Evolutionary conservation across 2,797 vertebrate genomes (phyloP).

Genomic region (Simalia tracyae): DNA sequence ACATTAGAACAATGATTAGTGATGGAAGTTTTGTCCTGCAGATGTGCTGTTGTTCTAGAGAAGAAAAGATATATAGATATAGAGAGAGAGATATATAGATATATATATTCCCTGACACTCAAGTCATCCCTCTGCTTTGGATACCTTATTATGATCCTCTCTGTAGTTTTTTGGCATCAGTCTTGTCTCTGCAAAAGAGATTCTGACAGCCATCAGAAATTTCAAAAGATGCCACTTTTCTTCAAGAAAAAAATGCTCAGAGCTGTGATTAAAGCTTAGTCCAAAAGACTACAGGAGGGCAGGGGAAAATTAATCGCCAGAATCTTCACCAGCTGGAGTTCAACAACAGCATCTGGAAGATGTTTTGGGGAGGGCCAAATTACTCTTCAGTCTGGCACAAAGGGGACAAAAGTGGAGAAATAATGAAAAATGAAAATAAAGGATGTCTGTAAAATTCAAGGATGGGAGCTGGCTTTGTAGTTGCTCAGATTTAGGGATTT

Average conservation of each 20-base stretch:
- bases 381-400: not conserved
- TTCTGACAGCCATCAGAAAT: constrained; percentile 56
- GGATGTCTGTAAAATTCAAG: not conserved
- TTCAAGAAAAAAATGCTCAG: constrained; percentile 21
- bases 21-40: constrained; percentile 54
- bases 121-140: constrained; percentile 15
- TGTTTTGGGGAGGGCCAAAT: not conserved
- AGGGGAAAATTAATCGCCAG: constrained; percentile 29
- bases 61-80: not conserved
- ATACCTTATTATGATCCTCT: constrained; percentile 45
- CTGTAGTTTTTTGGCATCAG: constrained; percentile 30
- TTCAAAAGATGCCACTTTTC: constrained; percentile 44
- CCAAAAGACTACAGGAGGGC: constrained; percentile 3
- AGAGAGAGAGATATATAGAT: too few relatives aligned
- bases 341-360: constrained; percentile 25
- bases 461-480: constrained; percentile 11
- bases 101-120: constrained; percentile 37
- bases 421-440: not conserved
- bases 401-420: constrained; percentile 7
- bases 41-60: constrained; percentile 34
- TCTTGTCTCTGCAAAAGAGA: not conserved
- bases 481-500: not conserved
- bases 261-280: constrained; percentile 32
- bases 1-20: constrained; percentile 30
- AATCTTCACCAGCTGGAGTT: constrained; percentile 24